Evolutionary conservation across 2,797 vertebrate species (phyloP).

Genomic region (Urosaurus nigricauda): DNA sequence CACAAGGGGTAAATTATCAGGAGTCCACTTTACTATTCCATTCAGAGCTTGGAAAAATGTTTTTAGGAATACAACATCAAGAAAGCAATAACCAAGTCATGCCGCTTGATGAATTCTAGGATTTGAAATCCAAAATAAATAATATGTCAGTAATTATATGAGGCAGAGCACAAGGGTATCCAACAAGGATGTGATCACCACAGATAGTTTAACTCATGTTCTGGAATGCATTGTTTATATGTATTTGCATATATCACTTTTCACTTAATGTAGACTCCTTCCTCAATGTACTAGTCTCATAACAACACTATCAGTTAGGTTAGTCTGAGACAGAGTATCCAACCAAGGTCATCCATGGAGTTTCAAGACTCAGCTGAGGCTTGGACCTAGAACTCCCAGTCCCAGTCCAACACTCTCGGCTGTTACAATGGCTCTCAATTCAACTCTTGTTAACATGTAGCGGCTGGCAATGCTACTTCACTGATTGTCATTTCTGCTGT

Average conservation of each 20-base stretch:
- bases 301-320: neutral
- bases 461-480: neutral
- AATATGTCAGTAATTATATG: neutral
- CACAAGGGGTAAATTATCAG: neutral
- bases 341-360: neutral
- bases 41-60: too few species aligned
- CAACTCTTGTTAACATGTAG: neutral
- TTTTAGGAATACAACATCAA: too few species aligned
- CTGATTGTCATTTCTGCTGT: neutral
- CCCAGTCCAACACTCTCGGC: neutral
- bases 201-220: neutral
- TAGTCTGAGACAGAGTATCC: neutral
- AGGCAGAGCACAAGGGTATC: neutral
- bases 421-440: neutral
- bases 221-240: neutral
- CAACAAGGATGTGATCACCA: neutral
- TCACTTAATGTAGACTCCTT: neutral
- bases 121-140: too few species aligned
- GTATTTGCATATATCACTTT: neutral
- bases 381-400: neutral
- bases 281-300: neutral
- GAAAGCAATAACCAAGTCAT: too few species aligned
- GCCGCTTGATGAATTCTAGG: too few species aligned
- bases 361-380: neutral
- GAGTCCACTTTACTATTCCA: neutral